Evolutionary conservation across 2,888 invertebrate species (phyloP).

Genomic region (Sacculina carcini): DNA sequence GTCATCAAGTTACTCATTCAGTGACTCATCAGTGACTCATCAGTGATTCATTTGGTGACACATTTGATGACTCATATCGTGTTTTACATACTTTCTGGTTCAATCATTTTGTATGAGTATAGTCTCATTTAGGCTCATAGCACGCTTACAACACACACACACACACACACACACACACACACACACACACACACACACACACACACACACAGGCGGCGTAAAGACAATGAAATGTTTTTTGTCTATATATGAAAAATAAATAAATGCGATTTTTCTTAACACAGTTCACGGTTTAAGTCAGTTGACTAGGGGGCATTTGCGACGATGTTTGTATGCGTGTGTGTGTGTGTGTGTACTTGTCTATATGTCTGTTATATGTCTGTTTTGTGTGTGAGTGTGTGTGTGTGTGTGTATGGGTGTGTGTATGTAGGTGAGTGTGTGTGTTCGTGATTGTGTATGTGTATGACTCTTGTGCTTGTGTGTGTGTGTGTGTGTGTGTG

Average conservation of each 20-base stretch:
- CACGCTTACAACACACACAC: background rate
- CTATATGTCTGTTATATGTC: too few species aligned
- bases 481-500: too few species aligned
- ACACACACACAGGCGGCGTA: background rate
- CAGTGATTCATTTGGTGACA: background rate
- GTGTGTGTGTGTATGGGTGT: constrained; percentile 2
- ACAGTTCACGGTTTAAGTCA: background rate
- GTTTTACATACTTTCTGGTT: background rate
- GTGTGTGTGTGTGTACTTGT: too few species aligned
- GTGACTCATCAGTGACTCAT: background rate
- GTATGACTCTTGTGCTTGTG: too few species aligned
- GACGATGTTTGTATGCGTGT: too few species aligned
- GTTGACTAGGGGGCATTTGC: background rate
- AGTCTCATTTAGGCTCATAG: background rate
- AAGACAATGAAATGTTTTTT: background rate
- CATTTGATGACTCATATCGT: background rate
- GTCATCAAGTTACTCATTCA: background rate
- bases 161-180: background rate
- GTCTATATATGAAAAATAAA: background rate
- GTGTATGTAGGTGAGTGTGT: too few species aligned
- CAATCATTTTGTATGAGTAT: background rate
- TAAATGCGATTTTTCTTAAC: background rate
- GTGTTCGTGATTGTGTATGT: too few species aligned
- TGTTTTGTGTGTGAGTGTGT: too few species aligned
- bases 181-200: background rate